Conservation (phyloP, 2,797 vertebrate species). For the Aselliscus stoliczkanus region DNA sequence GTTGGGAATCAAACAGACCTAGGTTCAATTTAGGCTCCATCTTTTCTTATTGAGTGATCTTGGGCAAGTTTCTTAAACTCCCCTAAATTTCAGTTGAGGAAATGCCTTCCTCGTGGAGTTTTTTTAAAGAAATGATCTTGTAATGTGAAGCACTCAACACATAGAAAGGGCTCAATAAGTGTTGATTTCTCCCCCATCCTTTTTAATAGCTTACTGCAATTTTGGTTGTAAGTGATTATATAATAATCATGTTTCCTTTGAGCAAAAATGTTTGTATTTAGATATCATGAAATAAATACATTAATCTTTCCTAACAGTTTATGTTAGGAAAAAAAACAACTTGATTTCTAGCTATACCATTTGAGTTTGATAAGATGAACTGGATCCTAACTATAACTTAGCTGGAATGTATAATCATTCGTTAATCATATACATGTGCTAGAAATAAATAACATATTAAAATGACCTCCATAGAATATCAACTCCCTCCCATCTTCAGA, state of each 20-base stretch:
- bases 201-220: background rate
- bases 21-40: background rate
- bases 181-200: background rate
- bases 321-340: background rate
- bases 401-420: background rate
- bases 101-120: background rate
- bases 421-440: background rate
- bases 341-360: background rate
- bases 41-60: background rate
- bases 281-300: background rate
- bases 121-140: background rate
- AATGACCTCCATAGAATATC: background rate
- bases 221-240: background rate
- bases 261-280: background rate
- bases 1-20: background rate
- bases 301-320: background rate
- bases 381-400: background rate
- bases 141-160: background rate
- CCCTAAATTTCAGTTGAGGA: background rate
- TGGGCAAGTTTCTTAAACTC: background rate
- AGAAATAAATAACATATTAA: slow-evolving; percentile 11
- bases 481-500: background rate
- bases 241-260: background rate
- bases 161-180: background rate
- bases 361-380: background rate